Evolutionary conservation across 1,140 invertebrate genomes (phyloP).

Genomic region (Wasmannia auropunctata): DNA sequence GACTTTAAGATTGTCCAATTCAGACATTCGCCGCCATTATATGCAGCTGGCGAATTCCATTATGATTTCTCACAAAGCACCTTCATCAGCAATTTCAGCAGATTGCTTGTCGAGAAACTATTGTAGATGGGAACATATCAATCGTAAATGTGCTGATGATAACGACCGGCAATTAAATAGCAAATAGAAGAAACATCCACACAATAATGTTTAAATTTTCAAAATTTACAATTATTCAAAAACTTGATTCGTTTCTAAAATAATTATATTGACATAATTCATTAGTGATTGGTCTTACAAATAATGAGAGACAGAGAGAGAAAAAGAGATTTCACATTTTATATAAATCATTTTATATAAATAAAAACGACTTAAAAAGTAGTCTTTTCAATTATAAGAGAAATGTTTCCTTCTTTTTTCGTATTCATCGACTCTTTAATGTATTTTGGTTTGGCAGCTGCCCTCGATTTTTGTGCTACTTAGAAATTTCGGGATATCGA

Average conservation of each 20-base stretch:
- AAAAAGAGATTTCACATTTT: no score
- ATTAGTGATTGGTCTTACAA: background rate
- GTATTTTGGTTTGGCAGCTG: background rate
- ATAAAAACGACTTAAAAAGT: background rate
- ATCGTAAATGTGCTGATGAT: background rate
- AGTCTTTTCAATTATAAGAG: background rate
- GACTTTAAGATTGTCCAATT: slow-evolving; percentile 27
- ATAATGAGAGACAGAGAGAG: no score
- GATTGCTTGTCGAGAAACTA: background rate
- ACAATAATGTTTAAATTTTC: background rate
- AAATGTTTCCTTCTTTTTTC: background rate
- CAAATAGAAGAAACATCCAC: background rate
- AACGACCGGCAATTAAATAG: background rate
- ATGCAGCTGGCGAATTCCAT: slow-evolving; percentile 39
- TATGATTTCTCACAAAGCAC: slow-evolving; percentile 12
- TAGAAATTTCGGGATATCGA: background rate
- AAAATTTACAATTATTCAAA: background rate
- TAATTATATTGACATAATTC: background rate
- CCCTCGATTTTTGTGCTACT: background rate
- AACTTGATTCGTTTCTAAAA: background rate
- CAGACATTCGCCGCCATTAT: slow-evolving; percentile 25
- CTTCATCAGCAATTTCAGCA: slow-evolving; percentile 25
- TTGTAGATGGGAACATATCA: background rate
- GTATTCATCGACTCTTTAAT: background rate
- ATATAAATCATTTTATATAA: background rate